Evolutionary conservation across 2,113 vertebrate genomes (phyloP), one percentile per base, ranked within the genome.

Genomic region (Furnarius figulus): DNA sequence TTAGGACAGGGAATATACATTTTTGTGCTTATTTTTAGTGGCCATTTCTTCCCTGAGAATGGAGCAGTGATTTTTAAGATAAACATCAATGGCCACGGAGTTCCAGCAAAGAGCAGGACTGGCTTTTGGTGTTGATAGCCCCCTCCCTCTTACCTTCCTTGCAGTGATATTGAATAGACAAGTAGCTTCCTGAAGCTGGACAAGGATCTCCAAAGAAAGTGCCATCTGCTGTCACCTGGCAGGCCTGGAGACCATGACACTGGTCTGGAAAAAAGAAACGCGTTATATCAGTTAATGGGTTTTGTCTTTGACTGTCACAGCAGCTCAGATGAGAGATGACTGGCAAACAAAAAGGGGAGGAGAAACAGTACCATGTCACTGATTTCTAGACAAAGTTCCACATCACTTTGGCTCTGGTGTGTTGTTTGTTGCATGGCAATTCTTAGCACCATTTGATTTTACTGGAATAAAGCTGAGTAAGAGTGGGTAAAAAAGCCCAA

Each of bases 161-260:
- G 98, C 99, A 99, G 96, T 96, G 98, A 90, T 99, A 99, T 7
- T 98, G 98, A 85, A 99, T 90, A 85, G 98, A 99, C 77, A 99
- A 97, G 96, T 99, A 99, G 94, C 98, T 99, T 90, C 99, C 98
- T 35, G 92, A 86, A 18, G 72, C 67, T n/a, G 98, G 98, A 86
- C 99, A 99, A 6, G 98, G 98, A 35, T 99, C 98, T 97, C 99
- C 98, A 94, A 99, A 99, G 82, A 98, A 97, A 59, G 95, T 93
- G 49, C 96, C 72, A 55, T 99, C 98, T 6, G 98, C 98, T 37
- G 98, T 87, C 77, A 98, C 98, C 96, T 99, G 99, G 93, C 99
- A 99, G 14, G 97, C 98, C 95, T 99, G 99, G 55, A 98, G 98
- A 76, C 99, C 98, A 1, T 98, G 99, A 63, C 99, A 99, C 70